Percentiles rank a stretch among this genome's conserved stretches.
Evolutionary conservation across 2,888 invertebrate genomes (phyloP).

Genomic region (Ashinkailepas kermadecensis): DNA sequence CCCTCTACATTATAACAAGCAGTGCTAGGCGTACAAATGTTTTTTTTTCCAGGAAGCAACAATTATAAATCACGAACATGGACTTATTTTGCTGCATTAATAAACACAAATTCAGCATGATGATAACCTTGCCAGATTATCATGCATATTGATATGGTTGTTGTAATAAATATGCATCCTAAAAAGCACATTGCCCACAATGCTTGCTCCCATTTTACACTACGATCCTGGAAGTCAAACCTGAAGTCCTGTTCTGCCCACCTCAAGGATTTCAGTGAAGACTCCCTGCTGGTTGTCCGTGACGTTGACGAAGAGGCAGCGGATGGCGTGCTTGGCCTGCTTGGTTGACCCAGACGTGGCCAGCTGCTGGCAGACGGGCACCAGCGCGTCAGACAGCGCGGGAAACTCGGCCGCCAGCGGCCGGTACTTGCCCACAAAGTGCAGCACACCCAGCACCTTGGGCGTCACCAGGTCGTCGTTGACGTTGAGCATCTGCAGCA

Average conservation of each 20-base stretch:
- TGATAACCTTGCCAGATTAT: too few relatives aligned
- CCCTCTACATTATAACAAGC: too few relatives aligned
- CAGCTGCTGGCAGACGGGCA: slow-evolving; percentile 78
- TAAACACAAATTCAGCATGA: too few relatives aligned
- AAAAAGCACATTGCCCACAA: too few relatives aligned
- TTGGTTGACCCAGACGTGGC: slow-evolving; percentile 84
- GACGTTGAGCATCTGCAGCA: slow-evolving; percentile 66
- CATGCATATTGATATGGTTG: too few relatives aligned
- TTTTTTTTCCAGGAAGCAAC: neutral
- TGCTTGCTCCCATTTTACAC: too few relatives aligned
- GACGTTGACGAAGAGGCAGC: slow-evolving; percentile 82
- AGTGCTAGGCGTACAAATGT: too few relatives aligned
- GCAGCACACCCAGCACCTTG: slow-evolving; percentile 70
- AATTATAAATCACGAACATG: too few relatives aligned
- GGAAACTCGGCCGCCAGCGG: slow-evolving; percentile 66
- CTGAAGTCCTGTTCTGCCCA: slow-evolving; percentile 31
- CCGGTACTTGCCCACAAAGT: slow-evolving; percentile 77
- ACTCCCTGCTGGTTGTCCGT: slow-evolving; percentile 59
- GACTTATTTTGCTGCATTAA: too few relatives aligned
- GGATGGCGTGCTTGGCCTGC: slow-evolving; percentile 92
- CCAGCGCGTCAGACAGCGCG: slow-evolving; percentile 64
- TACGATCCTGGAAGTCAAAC: too few relatives aligned
- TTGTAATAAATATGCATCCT: too few relatives aligned
- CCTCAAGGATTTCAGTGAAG: slow-evolving; percentile 74
- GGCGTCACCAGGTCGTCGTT: slow-evolving; percentile 75